Evolutionary conservation across 2,797 vertebrate species (phyloP).

Genomic region (Rhinella marina): DNA sequence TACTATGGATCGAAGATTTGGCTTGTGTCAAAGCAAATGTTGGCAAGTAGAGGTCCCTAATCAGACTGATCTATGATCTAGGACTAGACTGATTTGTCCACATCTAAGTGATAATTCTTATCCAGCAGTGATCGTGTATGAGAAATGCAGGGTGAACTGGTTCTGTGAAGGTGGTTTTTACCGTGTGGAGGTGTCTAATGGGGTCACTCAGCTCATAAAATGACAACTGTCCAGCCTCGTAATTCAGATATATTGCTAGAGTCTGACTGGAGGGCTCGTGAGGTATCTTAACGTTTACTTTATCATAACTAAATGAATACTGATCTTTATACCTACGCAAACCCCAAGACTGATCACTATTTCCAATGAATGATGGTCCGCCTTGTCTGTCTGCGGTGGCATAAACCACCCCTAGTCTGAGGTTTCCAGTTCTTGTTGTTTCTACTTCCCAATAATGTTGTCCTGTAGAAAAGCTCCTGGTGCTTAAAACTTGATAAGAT

Average conservation of each 20-base stretch:
- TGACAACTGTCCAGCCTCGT: slow-evolving; percentile 25
- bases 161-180: too few species aligned
- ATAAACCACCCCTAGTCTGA: slow-evolving; percentile 3
- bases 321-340: neutral
- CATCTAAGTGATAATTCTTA: neutral
- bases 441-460: slow-evolving; percentile 49
- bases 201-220: slow-evolving; percentile 31
- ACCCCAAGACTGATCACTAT: slow-evolving; percentile 21
- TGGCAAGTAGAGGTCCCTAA: too few species aligned
- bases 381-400: neutral
- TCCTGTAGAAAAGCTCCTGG: too few species aligned
- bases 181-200: slow-evolving; percentile 11
- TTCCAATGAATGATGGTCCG: neutral
- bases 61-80: too few species aligned
- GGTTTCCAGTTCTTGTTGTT: neutral
- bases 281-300: too few species aligned
- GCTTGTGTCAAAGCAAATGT: too few species aligned
- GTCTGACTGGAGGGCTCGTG: neutral
- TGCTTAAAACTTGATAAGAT: too few species aligned
- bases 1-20: too few species aligned
- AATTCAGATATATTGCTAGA: slow-evolving; percentile 1
- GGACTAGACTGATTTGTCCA: too few species aligned
- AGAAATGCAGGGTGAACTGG: neutral
- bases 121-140: neutral
- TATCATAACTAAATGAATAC: neutral